These are phyloP conservation scores for Nemotelus nigrinus DNA, from an alignment of 2,888 invertebrate genomes.

Conservation along the genomic window DNA sequence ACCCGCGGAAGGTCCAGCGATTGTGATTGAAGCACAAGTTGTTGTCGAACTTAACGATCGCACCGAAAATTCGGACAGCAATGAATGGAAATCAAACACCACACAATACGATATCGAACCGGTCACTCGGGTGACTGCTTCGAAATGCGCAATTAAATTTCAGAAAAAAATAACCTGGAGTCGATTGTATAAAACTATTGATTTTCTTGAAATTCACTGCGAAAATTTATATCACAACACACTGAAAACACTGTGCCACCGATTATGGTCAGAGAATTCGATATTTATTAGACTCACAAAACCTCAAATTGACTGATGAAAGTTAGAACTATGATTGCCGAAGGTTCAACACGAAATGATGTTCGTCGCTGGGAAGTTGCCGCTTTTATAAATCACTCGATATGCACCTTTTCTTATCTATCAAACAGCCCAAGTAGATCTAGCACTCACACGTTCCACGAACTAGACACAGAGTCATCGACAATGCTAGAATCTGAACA, in stretches of 20 bases:
- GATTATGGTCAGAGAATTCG: too few species aligned
- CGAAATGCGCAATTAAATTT: constrained; percentile 28
- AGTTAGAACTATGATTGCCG: not conserved
- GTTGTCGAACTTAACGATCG: too few species aligned
- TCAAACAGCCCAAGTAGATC: not conserved
- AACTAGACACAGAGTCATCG: too few species aligned
- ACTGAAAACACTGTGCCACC: not conserved
- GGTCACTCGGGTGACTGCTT: not conserved
- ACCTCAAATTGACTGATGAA: too few species aligned
- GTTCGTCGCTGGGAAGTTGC: not conserved
- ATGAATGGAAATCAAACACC: too few species aligned
- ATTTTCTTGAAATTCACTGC: constrained; percentile 12
- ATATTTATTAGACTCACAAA: too few species aligned
- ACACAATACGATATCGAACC: not conserved
- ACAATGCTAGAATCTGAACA: not conserved
- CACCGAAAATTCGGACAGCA: too few species aligned
- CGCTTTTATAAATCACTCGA: not conserved
- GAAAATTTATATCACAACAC: not conserved
- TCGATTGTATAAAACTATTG: constrained; percentile 10
- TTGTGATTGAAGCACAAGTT: too few species aligned
- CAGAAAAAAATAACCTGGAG: constrained; percentile 2
- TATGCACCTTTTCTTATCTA: not conserved
- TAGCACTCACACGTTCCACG: too few species aligned
- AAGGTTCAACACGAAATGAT: not conserved
- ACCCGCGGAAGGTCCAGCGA: too few species aligned